Percentiles rank a stretch among this genome's conserved stretches.
Evolutionary conservation across 1,140 invertebrate species (phyloP).

Genomic region (Pogonomyrmex californicus): DNA sequence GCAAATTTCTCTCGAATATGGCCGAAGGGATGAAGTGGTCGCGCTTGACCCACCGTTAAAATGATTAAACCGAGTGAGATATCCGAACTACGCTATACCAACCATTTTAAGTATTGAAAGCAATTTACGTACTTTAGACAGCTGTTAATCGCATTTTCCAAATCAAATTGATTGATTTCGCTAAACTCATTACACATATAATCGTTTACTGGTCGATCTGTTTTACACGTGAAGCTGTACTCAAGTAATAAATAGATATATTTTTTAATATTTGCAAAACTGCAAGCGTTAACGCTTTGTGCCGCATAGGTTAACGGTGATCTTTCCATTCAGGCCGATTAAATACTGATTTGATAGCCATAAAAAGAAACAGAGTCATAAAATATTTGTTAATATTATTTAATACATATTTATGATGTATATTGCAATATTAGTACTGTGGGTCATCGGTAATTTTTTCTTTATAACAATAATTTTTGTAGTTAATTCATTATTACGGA

Average conservation of each 20-base stretch:
- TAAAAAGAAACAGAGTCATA: no score
- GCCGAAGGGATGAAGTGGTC: conserved; percentile 44
- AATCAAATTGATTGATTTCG: conserved; percentile 40
- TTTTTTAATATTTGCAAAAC: neutral
- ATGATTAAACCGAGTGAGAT: conserved; percentile 52
- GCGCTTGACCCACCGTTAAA: conserved; percentile 56
- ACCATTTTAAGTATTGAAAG: conserved; percentile 61
- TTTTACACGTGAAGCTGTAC: neutral
- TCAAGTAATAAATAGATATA: neutral
- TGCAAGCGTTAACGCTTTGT: neutral
- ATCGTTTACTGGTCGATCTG: conserved; percentile 44
- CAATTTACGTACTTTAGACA: conserved; percentile 51
- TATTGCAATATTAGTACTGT: no score
- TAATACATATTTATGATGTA: no score
- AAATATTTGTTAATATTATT: no score
- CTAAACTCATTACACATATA: conserved; percentile 51
- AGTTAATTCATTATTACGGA: no score
- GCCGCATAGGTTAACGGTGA: no score
- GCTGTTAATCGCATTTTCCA: conserved; percentile 46
- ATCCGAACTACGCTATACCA: conserved; percentile 37
- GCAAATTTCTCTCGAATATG: conserved; percentile 74
- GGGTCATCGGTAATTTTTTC: no score
- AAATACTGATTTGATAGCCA: no score
- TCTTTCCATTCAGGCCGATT: no score
- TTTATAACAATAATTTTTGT: no score